Conservation (phyloP, 2,113 vertebrate genomes). For the Poicephalus meyeri region DNA sequence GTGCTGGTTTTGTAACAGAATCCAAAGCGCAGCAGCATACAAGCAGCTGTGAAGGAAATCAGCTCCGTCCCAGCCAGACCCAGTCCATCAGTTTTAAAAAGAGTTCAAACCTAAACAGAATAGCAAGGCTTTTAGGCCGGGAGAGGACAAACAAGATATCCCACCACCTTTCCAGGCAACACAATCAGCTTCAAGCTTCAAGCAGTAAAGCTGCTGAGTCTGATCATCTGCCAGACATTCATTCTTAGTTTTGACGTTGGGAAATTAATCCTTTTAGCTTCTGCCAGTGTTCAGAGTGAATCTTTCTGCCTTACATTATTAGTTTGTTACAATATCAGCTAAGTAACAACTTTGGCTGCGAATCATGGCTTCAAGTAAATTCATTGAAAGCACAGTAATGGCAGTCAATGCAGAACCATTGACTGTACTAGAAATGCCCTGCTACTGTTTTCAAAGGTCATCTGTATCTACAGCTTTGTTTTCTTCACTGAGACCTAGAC, state of each 20-base stretch:
- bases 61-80: neutral
- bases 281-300: neutral
- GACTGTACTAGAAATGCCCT: neutral
- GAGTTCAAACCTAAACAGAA: neutral
- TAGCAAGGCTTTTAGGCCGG: neutral
- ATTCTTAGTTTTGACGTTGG: neutral
- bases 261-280: neutral
- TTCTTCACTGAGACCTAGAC: neutral
- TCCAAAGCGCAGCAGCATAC: neutral
- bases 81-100: neutral
- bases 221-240: neutral
- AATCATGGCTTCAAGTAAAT: neutral
- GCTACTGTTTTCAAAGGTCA: accelerated
- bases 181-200: neutral
- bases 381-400: neutral
- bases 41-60: neutral
- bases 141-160: neutral
- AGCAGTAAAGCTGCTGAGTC: neutral
- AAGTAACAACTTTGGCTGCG: neutral
- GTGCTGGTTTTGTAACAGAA: neutral
- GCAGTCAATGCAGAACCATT: neutral
- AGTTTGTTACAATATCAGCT: neutral
- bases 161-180: neutral
- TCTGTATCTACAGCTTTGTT: neutral
- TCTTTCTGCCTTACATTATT: neutral